Base-by-base conservation (phyloP, 2,888 invertebrate genomes). In the Pandemis corylana region DNA sequence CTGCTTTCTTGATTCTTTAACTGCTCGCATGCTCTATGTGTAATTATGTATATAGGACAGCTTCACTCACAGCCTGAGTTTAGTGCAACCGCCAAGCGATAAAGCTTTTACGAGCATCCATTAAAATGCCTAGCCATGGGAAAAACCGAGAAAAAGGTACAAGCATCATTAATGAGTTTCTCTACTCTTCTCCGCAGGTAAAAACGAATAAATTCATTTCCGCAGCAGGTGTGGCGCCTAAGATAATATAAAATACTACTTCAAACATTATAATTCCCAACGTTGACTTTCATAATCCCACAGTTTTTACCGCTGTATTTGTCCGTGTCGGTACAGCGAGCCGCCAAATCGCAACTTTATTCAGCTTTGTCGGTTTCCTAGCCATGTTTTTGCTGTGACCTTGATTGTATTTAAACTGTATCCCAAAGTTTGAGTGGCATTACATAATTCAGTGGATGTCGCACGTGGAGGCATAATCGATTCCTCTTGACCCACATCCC, bases 401-500 rank as follows among this genome's bases (percentile, higher is more conserved):
- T 75, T 75, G 62, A 46, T 36, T 15, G 7, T 44, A 44, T 65
- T 75, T 49, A 59, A 41, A 61, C n/a, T 51, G 68, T 28, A 49
- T 65, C 49, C 67, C 67, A 73, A 77, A 75, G 69, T 75, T 69
- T 69, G 71, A 74, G 46, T 53, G 64, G 65, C 53, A 76, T 77
- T 80, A 77, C 77, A 81, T 79, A 79, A 79, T 80, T 77, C 76
- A 79, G 72, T 73, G 68, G 71, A 75, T 72, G 76, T 72, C 76
- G 77, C 80, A 76, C 77, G 77, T 75, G 74, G 74, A 59, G 71
- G 82, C 82, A 83, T 85, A 84, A 93, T 93, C 91, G 92, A 92
- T 92, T 89, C 89, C 87, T 88, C 91, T 92, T 93, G 92, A 92
- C 92, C 92, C 80, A 90, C 89, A 89, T 91, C 82, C 81, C 80